A percentile compares a stretch with the other conserved stretches of the same genome.
Conservation (phyloP, 2,113 vertebrate genomes). For the Etheostoma spectabile region DNA sequence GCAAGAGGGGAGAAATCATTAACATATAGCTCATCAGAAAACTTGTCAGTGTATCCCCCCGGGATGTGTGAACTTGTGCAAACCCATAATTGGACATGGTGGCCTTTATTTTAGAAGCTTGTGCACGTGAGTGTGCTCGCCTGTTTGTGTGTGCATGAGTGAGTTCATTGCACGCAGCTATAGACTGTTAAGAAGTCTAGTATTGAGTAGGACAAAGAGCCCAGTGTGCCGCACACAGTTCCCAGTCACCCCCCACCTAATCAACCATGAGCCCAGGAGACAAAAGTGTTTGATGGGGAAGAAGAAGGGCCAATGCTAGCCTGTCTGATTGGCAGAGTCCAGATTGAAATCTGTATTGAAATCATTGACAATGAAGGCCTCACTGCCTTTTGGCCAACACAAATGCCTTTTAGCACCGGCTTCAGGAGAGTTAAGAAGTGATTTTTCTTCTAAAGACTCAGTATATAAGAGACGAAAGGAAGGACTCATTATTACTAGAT, state of each 20-base stretch:
- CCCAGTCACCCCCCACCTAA: constrained; percentile 74
- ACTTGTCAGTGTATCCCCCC: constrained; percentile 19
- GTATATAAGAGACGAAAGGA: constrained; percentile 30
- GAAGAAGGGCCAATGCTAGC: constrained; percentile 48
- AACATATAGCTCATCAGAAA: constrained; percentile 30
- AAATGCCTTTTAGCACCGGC: constrained; percentile 63
- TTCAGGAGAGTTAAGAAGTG: constrained; percentile 40
- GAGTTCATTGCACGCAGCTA: constrained; percentile 65
- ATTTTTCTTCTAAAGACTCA: constrained; percentile 23
- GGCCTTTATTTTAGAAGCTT: constrained; percentile 44
- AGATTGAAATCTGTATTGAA: constrained; percentile 70
- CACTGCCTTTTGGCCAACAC: constrained; percentile 56
- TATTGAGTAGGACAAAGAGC: constrained; percentile 70
- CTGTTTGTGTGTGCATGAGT: constrained; percentile 34
- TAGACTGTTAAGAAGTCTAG: constrained; percentile 76
- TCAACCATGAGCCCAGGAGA: constrained; percentile 75
- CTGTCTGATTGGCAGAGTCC: constrained; percentile 70
- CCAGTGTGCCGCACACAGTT: constrained; percentile 73
- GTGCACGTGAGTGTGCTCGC: background rate
- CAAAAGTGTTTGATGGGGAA: constrained; percentile 72
- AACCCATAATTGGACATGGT: constrained; percentile 54
- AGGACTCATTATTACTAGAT: constrained; percentile 40
- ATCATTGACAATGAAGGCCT: constrained; percentile 55
- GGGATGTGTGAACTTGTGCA: constrained; percentile 52
- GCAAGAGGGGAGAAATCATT: constrained; percentile 25